Conservation (phyloP, 2,113 vertebrate species). For the Scortum barcoo region DNA sequence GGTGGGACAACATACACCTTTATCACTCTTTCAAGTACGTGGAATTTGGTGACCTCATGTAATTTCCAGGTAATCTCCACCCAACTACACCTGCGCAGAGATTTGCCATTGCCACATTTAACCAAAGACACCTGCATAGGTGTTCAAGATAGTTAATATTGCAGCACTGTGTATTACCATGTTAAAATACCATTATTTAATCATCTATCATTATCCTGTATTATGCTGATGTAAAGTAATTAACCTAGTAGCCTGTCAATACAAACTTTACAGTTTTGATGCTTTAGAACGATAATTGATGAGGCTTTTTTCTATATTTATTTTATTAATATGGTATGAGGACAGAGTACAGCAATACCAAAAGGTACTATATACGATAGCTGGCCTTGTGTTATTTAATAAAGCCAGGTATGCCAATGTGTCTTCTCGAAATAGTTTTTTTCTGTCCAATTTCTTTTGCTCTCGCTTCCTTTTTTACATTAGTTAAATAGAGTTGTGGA, state of each 20-base stretch:
- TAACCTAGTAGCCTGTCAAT: not conserved
- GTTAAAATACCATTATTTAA: not conserved
- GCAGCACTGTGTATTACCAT: not conserved
- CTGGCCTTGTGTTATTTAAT: not conserved
- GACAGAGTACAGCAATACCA: not conserved
- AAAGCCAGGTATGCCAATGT: not conserved
- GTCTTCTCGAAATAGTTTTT: not conserved
- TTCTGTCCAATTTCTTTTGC: not conserved
- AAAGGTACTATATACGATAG: not conserved
- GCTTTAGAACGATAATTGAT: not conserved
- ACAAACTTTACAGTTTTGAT: not conserved
- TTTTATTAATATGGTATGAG: not conserved
- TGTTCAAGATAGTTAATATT: no score
- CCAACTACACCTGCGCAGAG: not conserved
- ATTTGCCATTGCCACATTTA: no score
- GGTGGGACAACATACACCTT: not conserved
- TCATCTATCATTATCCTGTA: not conserved
- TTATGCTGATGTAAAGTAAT: not conserved
- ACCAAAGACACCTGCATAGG: no score
- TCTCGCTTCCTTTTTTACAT: not conserved
- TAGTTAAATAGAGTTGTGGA: not conserved
- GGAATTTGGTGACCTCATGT: constrained; percentile 20
- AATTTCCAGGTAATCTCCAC: constrained; percentile 11
- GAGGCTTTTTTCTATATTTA: not conserved
- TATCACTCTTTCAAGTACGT: not conserved